Conservation (phyloP, 2,888 invertebrate genomes). For the Pristionchus japonicus region DNA sequence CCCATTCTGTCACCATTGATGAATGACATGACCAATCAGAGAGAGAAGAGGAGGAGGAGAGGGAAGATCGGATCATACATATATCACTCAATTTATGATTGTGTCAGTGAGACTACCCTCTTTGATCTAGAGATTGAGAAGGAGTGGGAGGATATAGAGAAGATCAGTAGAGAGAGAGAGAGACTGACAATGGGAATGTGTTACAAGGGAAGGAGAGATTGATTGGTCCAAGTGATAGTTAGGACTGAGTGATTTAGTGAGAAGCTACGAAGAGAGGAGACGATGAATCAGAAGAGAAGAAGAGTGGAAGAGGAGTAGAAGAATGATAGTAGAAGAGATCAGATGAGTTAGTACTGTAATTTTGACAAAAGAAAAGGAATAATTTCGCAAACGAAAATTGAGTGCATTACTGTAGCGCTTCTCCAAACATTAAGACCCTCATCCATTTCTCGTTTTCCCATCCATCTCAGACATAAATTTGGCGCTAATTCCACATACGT, state of each 20-base stretch:
- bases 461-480: conserved; percentile 19
- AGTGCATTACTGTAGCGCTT: neutral
- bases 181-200: neutral
- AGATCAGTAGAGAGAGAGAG: neutral
- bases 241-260: conserved; percentile 7
- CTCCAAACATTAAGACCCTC: neutral
- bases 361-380: neutral
- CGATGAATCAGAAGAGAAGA: conserved; percentile 11
- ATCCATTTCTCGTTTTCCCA: conserved; percentile 26
- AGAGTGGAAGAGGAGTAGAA: neutral
- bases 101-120: conserved; percentile 54
- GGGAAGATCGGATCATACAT: conserved; percentile 49
- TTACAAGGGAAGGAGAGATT: conserved; percentile 34
- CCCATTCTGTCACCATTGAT: conserved; percentile 26
- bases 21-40: conserved; percentile 37
- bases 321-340: conserved; percentile 5
- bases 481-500: neutral
- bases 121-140: conserved; percentile 45
- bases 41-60: neutral
- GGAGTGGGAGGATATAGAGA: conserved; percentile 45
- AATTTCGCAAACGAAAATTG: neutral
- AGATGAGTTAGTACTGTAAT: neutral
- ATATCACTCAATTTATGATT: conserved; percentile 64
- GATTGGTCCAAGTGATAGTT: conserved; percentile 18
- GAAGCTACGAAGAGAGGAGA: neutral